Conservation (phyloP, 2,113 vertebrate genomes). For the Poeciliopsis retropinna region DNA sequence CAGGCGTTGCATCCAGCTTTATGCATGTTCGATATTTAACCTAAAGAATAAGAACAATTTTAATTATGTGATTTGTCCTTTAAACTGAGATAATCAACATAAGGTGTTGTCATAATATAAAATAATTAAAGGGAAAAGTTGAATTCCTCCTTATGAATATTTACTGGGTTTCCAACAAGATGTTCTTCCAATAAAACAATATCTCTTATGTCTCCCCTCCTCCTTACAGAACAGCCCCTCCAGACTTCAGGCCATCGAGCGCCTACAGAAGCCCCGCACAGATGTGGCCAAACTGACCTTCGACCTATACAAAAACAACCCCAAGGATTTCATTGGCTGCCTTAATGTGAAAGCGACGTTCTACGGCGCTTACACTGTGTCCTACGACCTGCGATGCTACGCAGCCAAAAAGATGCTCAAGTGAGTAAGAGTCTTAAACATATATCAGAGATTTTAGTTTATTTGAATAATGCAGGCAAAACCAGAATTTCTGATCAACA, state of each 20-base stretch:
- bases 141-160: neutral
- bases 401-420: slow-evolving; percentile 78
- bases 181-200: neutral
- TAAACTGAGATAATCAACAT: too few relatives aligned
- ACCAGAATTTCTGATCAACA: neutral
- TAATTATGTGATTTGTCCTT: too few relatives aligned
- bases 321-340: slow-evolving; percentile 90
- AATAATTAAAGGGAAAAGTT: too few relatives aligned
- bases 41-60: neutral
- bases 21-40: neutral
- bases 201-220: neutral
- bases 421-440: slow-evolving; percentile 44
- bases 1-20: neutral
- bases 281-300: slow-evolving; percentile 91
- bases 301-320: slow-evolving; percentile 92
- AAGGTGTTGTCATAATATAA: too few relatives aligned
- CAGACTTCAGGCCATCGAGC: slow-evolving; percentile 66
- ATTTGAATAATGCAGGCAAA: neutral
- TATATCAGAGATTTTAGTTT: neutral
- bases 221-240: slow-evolving; percentile 38
- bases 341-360: slow-evolving; percentile 91
- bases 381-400: slow-evolving; percentile 89
- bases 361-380: slow-evolving; percentile 90
- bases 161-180: neutral
- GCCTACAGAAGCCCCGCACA: slow-evolving; percentile 77